Base-by-base conservation (phyloP, 2,888 invertebrate species). In the Eristalinus sepulchralis region DNA sequence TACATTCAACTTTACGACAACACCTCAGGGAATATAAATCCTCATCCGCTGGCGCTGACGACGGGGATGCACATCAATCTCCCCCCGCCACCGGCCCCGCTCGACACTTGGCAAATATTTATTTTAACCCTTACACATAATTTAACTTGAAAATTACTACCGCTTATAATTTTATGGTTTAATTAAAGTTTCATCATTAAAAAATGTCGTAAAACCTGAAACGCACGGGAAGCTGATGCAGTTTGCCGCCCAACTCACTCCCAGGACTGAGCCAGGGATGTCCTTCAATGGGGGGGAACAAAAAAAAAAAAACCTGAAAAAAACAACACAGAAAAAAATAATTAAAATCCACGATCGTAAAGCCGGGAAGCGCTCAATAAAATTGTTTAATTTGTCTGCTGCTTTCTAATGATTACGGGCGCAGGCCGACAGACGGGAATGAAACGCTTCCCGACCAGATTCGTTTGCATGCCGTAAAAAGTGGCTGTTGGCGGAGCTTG, bases 121-220 rank as follows among this genome's bases (percentile, higher is more conserved):
- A 86, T 79, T 83, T 86, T 86, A 86, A 86, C 86, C 86, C 86
- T 86, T 86, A 86, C 86, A 86, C 86, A 86, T 86, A 86, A 86
- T 86, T 86, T 83, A 86, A 78, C 83, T 80, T 82, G 62, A 79
- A 86, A 83, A 83, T 86, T 86, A 86, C 86, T 86, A 79, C 86
- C 86, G 86, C 86, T 86, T 83, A 86, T 86, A 86, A 86, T 79
- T 86, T 86, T 86, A 86, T 86, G 75, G 83, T 86, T 86, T 83
- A 83, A 86, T 86, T 86, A 83, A 86, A 86, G 78, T 86, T 86
- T 86, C 68, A 75, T 86, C 86, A 71, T 86, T 86, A 86, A 86
- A 86, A 86, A 79, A 62, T 75, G 59, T 71, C 86, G 75, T 86
- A 86, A 86, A 85, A 81, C 20, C 27, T 20, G 5, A 8, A n/a